Percentiles rank a stretch among this genome's conserved stretches.
phyloP scores from a whole-genome alignment of 1,140 invertebrate genomes.

The Thaumatotibia leucotreta region DNA sequence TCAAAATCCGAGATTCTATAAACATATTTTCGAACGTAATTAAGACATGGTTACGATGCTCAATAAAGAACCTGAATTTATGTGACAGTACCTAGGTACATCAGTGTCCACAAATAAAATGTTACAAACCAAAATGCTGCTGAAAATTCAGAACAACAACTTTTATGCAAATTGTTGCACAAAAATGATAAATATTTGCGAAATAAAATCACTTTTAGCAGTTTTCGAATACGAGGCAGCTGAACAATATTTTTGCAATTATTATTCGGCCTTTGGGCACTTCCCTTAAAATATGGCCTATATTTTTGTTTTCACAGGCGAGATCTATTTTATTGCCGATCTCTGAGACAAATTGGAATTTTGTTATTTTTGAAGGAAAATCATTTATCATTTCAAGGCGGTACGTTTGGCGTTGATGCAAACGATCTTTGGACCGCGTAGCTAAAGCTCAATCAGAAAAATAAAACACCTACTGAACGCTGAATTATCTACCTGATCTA shows the following conservation, averaged over 20 bases:
- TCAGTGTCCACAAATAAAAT: too few species aligned
- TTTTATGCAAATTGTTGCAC: not conserved
- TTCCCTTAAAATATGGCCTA: slow-evolving; percentile 41
- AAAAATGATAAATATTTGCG: slow-evolving; percentile 27
- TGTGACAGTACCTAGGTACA: too few species aligned
- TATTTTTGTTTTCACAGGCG: slow-evolving; percentile 3
- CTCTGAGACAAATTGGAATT: not conserved
- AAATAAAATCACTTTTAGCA: slow-evolving; percentile 33
- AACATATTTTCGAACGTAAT: too few species aligned
- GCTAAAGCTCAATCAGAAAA: not conserved
- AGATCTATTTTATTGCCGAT: not conserved
- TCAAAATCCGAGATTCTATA: too few species aligned
- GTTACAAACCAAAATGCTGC: not conserved
- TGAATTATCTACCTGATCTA: too few species aligned
- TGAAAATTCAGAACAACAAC: not conserved
- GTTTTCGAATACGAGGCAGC: slow-evolving; percentile 32
- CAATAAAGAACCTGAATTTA: too few species aligned
- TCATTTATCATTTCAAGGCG: not conserved
- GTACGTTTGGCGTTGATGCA: not conserved
- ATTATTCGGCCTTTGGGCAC: slow-evolving; percentile 34
- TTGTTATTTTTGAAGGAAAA: not conserved
- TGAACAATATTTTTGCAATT: slow-evolving; percentile 49
- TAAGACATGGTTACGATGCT: too few species aligned
- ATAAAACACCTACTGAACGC: not conserved
- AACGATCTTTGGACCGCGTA: not conserved